Base-by-base conservation (phyloP, 1,140 invertebrate genomes). In the Brachionus manjavacas region DNA sequence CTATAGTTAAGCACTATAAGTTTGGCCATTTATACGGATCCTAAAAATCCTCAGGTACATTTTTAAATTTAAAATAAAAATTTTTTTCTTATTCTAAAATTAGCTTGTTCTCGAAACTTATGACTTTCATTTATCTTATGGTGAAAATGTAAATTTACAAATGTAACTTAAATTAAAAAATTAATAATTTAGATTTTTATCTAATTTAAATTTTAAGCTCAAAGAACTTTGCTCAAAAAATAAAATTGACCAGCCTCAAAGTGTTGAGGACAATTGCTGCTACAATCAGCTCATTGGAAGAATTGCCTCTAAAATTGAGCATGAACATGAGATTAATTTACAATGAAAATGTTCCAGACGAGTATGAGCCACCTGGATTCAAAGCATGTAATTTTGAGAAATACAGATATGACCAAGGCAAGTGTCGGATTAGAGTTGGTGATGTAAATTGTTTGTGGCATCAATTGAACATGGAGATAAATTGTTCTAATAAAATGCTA, bases 61-160 rank as follows among this genome's bases (percentile, higher is more conserved):
- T 23, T 74, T 76, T 31, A 14, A 9, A 28, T 16, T 76, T 46
- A 28, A 6, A 4, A n/a, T 1, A 4, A 43, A 43, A 39, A 41
- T 0, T 2, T 9, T 8, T 74, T 9, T 43, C 43, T 16, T 23
- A 23, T 23, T 43, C 46, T 28, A 20, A 35, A 43, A 12, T 49
- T 49, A 76, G 72, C 20, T 46, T 76, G 72, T 76, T 23, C 31
- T 76, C 9, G 72, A 76, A 76, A 76, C 41, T 25, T 76, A 76
- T 49, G 72, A 76, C n/a, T 76, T 76, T 76, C 43, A 76, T 28
- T 28, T 76, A 35, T 35, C 25, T 49, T 76, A 76, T 14, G 41
- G 43, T 12, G 20, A 76, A 49, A 76, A 76, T 28, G 72, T 76
- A 25, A 49, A 76, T 46, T 49, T 76, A 49, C 41, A 76, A 76